Base-by-base conservation (phyloP, 1,140 invertebrate genomes). In the Heliconius hewitsoni region DNA sequence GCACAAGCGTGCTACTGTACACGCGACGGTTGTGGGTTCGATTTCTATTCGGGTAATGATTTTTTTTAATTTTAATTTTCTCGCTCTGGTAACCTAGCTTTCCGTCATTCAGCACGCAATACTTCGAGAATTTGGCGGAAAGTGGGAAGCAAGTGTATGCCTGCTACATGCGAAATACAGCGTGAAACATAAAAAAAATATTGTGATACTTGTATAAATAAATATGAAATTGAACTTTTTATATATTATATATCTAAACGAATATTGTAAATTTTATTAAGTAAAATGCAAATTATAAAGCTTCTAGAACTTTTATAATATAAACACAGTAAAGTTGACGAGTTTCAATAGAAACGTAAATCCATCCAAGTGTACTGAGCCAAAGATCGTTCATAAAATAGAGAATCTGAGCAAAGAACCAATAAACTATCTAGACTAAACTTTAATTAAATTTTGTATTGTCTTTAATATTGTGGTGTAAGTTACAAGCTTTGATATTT, bases 391-490 rank as follows among this genome's bases (percentile, higher is more conserved):
- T 81, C 80, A 82, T 87, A 84, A 85, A 82, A 84, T 84, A 85
- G 81, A 85, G 77, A 86, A 86, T 84, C 87, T 85, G 83, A 80
- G 83, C 81, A 83, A 83, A 83, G 83, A 87, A 85, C 87, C 86
- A 86, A 88, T 88, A 86, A 88, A 88, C 87, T 88, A 88, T 85
- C 82, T 83, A 81, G 82, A 82, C 83, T 85, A 82, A 88, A 88
- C 80, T 88, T 88, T 88, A 88, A 88, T 88, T 88, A 88, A 88
- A 88, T 88, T 88, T 88, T 86, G 86, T 88, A 88, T 88, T 88
- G 87, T 88, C 82, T 85, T 85, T 83, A 86, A 73, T 72, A 6
- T 52, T 73, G 71, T 77, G 75, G 79, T 37, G 18, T 19, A 74
- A 77, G 75, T 34, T n/a, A 71, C 13, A 73, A 37, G n/a, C 71